A percentile compares a stretch with the other conserved stretches of the same genome.
Conservation (phyloP, 2,888 invertebrate species). For the Oligia strigilis region DNA sequence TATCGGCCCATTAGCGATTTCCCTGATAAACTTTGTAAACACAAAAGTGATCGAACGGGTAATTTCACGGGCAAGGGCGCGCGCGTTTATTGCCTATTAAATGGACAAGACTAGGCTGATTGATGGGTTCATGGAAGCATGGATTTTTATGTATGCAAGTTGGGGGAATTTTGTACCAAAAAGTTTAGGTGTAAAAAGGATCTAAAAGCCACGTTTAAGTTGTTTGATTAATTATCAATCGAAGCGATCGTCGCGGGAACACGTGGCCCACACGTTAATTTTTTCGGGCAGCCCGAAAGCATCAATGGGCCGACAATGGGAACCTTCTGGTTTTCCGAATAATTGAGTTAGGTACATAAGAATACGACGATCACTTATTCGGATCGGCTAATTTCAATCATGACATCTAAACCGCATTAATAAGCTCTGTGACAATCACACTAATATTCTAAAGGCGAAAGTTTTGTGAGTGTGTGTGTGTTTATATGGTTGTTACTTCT, state of each 20-base stretch:
- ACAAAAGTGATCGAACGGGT: slow-evolving; percentile 79
- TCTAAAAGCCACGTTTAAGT: neutral
- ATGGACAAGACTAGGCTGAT: slow-evolving; percentile 37
- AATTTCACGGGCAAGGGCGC: slow-evolving; percentile 81
- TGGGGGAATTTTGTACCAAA: neutral
- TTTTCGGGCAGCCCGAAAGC: too few relatives aligned
- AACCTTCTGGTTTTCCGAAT: neutral
- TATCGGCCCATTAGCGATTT: slow-evolving; percentile 82
- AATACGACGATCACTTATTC: neutral
- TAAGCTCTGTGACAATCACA: neutral
- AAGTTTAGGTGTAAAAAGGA: neutral
- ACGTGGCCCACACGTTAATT: too few relatives aligned
- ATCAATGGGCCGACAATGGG: too few relatives aligned
- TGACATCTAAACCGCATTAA: neutral
- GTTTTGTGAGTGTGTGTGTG: too few relatives aligned
- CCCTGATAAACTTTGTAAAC: slow-evolving; percentile 81
- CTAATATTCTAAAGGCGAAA: too few relatives aligned
- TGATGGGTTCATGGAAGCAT: slow-evolving; percentile 15
- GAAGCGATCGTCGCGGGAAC: neutral
- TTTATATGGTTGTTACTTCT: too few relatives aligned
- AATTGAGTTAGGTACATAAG: neutral
- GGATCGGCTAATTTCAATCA: neutral
- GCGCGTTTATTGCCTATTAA: slow-evolving; percentile 41
- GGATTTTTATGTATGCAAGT: neutral
- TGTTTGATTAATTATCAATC: neutral